These are phyloP conservation scores for Cotesia vestalis DNA, from an alignment of 1,140 invertebrate species.

Conservation along the genomic window DNA sequence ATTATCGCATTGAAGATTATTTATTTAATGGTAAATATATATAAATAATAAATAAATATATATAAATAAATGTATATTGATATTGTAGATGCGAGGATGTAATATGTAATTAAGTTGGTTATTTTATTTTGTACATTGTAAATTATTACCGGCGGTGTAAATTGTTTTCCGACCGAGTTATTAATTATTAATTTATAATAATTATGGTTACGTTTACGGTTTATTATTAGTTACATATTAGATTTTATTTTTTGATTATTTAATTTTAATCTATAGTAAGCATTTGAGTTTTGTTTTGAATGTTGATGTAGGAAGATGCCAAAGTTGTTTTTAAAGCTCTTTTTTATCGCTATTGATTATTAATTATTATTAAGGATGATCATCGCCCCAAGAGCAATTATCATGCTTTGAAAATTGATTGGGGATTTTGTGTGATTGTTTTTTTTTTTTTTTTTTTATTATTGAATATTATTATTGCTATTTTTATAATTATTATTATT, in stretches of 20 bases:
- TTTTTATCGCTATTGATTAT: too few relatives aligned
- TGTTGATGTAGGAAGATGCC: conserved; percentile 58
- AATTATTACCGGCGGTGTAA: conserved; percentile 22
- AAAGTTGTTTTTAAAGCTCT: conserved; percentile 58
- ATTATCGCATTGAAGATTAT: conserved; percentile 65
- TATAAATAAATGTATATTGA: too few relatives aligned
- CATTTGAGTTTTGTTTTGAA: conserved; percentile 51
- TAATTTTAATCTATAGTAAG: conserved; percentile 46
- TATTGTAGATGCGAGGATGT: conserved; percentile 48
- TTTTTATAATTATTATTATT: conserved; percentile 13
- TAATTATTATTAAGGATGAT: conserved; percentile 54
- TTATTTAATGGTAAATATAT: conserved; percentile 59
- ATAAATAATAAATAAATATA: conserved; percentile 47
- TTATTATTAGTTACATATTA: conserved; percentile 49
- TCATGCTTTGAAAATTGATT: background rate
- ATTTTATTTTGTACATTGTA: conserved; percentile 43
- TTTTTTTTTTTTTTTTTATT: background rate
- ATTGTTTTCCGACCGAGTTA: conserved; percentile 36
- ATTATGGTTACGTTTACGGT: conserved; percentile 44
- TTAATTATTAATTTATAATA: conserved; percentile 25
- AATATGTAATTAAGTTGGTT: conserved; percentile 51
- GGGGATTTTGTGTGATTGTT: background rate
- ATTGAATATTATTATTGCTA: conserved; percentile 2
- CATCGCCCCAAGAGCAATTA: conserved; percentile 33
- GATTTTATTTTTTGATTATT: conserved; percentile 47